These are phyloP conservation scores for Cheracebus regulus DNA, from an alignment of 2,797 vertebrate genomes.

Conservation along the genomic window DNA sequence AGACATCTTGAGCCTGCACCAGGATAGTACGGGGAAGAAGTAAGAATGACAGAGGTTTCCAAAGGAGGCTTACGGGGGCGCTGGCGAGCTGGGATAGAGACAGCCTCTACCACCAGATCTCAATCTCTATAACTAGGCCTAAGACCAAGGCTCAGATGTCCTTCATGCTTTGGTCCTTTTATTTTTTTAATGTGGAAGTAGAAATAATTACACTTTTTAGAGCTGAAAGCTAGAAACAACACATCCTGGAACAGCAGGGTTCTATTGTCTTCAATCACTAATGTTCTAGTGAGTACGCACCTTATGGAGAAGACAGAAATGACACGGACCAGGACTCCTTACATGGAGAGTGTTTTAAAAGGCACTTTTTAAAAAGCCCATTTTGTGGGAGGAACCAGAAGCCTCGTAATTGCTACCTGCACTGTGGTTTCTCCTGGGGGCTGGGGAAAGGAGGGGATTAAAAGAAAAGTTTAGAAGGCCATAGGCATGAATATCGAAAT, in stretches of 20 bases:
- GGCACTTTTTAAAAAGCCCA: neutral
- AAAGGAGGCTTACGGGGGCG: too few species aligned
- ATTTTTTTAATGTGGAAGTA: neutral
- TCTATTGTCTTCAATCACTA: neutral
- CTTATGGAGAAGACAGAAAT: neutral
- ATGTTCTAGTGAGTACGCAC: neutral
- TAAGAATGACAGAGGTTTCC: neutral
- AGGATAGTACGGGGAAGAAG: neutral
- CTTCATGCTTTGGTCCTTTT: neutral
- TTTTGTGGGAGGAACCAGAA: conserved; percentile 35
- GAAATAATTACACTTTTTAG: neutral
- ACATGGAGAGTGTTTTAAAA: neutral
- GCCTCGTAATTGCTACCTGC: conserved; percentile 22
- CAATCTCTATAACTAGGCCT: neutral
- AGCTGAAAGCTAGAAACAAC: neutral
- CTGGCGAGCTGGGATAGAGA: neutral
- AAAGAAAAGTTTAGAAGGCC: conserved; percentile 51
- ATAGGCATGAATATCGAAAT: conserved; percentile 58
- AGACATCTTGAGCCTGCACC: too few species aligned
- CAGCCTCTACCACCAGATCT: neutral
- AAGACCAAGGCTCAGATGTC: neutral
- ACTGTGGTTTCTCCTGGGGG: conserved; percentile 5
- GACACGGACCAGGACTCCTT: neutral
- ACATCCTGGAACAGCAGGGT: neutral
- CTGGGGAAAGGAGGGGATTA: neutral